Conservation (phyloP, 2,888 invertebrate genomes). For the Hypolimnas misippus region DNA sequence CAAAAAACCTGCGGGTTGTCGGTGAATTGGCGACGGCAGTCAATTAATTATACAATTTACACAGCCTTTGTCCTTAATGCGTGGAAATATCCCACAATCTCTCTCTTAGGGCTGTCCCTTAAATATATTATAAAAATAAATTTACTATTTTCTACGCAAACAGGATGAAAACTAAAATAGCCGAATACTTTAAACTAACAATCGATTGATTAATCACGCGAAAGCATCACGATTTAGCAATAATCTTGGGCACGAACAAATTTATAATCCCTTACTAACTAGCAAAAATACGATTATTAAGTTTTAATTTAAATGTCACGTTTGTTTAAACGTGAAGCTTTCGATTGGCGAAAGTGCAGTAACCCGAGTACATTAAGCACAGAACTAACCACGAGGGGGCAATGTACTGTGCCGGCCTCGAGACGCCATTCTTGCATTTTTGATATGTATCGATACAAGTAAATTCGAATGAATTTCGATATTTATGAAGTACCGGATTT, state of each 20-base stretch:
- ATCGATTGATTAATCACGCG: neutral
- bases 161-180: no score
- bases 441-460: slow-evolving; percentile 48
- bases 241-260: neutral
- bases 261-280: neutral
- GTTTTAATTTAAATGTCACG: slow-evolving; percentile 26
- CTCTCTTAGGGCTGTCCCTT: slow-evolving; percentile 20
- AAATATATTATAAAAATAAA: neutral
- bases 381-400: slow-evolving; percentile 52
- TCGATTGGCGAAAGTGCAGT: slow-evolving; percentile 39
- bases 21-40: slow-evolving; percentile 35
- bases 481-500: slow-evolving; percentile 8
- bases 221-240: neutral
- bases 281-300: slow-evolving; percentile 13
- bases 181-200: no score
- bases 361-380: slow-evolving; percentile 35
- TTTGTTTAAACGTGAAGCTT: slow-evolving; percentile 32
- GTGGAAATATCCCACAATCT: slow-evolving; percentile 36
- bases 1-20: slow-evolving; percentile 51
- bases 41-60: slow-evolving; percentile 63
- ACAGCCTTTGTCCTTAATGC: slow-evolving; percentile 38
- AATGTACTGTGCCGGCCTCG: slow-evolving; percentile 66
- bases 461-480: slow-evolving; percentile 16
- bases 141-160: no score
- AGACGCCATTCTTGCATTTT: slow-evolving; percentile 57